phyloP scores from a whole-genome alignment of 2,888 invertebrate species.

The Choreutis nemorana region DNA sequence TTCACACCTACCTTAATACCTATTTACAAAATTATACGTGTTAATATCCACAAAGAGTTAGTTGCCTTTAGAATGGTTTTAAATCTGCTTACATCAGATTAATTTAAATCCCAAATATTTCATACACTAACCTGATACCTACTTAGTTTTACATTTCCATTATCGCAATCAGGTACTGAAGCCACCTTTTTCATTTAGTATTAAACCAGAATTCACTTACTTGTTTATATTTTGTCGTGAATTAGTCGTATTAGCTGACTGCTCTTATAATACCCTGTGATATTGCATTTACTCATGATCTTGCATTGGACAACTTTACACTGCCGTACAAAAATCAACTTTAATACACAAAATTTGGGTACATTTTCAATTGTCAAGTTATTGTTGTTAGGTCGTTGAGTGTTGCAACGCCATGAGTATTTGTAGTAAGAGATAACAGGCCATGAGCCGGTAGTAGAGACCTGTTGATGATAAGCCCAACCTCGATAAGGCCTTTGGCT shows the following conservation, averaged over 20 bases:
- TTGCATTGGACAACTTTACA: slow-evolving; percentile 25
- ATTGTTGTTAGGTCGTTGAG: slow-evolving; percentile 21
- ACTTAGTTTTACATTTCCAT: too few relatives aligned
- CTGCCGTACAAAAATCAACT: slow-evolving; percentile 13
- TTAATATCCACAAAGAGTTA: too few relatives aligned
- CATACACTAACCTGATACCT: too few relatives aligned
- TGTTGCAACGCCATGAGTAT: slow-evolving; percentile 32
- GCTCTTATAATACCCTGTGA: slow-evolving; percentile 53
- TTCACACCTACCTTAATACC: too few relatives aligned
- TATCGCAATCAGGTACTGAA: background rate
- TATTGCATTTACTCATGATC: slow-evolving; percentile 53
- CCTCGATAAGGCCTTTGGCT: slow-evolving; percentile 54
- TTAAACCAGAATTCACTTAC: slow-evolving; percentile 10
- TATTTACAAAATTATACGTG: too few relatives aligned
- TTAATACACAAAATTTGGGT: slow-evolving; percentile 12
- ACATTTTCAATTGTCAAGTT: slow-evolving; percentile 11
- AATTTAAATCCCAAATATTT: too few relatives aligned
- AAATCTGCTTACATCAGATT: too few relatives aligned
- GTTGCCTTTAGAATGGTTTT: too few relatives aligned
- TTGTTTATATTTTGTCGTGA: slow-evolving; percentile 53
- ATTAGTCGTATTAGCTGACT: slow-evolving; percentile 56
- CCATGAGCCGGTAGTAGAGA: slow-evolving; percentile 53
- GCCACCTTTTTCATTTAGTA: background rate
- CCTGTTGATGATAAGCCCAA: slow-evolving; percentile 65
- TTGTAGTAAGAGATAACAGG: slow-evolving; percentile 64